Evolutionary conservation across 1,140 invertebrate genomes (phyloP).

Genomic region (Sesamia nonagrioides): DNA sequence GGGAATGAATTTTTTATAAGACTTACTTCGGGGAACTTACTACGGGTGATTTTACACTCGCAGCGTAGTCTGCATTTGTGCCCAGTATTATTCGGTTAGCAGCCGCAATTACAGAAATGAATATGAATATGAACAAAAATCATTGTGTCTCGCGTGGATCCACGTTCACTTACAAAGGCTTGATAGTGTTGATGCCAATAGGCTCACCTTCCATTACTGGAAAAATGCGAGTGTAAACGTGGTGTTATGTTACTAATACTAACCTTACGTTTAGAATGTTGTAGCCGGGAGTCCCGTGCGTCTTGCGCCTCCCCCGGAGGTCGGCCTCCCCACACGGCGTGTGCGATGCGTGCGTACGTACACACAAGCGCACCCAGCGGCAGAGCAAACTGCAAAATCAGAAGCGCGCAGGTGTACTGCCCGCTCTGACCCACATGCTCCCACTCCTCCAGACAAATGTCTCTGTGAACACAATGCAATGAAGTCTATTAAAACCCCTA

Average conservation of each 20-base stretch:
- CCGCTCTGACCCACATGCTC: constrained; percentile 87
- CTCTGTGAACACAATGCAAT: constrained; percentile 79
- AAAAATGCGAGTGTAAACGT: neutral
- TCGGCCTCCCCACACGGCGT: constrained; percentile 95
- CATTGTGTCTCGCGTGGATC: no score
- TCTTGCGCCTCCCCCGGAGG: constrained; percentile 95
- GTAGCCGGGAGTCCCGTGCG: constrained; percentile 93
- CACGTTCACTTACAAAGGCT: no score
- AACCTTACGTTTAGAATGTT: constrained; percentile 96
- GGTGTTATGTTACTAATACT: neutral
- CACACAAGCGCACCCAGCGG: constrained; percentile 94
- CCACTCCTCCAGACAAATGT: constrained; percentile 91
- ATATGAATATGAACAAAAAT: no score
- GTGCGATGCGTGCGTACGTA: constrained; percentile 95
- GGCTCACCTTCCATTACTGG: neutral
- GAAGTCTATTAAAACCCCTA: constrained; percentile 7
- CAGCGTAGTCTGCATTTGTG: no score
- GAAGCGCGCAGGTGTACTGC: constrained; percentile 92
- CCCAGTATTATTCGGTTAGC: no score
- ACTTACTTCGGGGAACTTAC: no score
- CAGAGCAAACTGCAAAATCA: constrained; percentile 95
- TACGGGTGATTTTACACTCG: no score
- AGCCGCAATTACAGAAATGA: no score
- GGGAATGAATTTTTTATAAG: no score
- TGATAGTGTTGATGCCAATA: no score